Evolutionary conservation across 2,888 invertebrate species (phyloP).

Genomic region (Tetragnatha montana): DNA sequence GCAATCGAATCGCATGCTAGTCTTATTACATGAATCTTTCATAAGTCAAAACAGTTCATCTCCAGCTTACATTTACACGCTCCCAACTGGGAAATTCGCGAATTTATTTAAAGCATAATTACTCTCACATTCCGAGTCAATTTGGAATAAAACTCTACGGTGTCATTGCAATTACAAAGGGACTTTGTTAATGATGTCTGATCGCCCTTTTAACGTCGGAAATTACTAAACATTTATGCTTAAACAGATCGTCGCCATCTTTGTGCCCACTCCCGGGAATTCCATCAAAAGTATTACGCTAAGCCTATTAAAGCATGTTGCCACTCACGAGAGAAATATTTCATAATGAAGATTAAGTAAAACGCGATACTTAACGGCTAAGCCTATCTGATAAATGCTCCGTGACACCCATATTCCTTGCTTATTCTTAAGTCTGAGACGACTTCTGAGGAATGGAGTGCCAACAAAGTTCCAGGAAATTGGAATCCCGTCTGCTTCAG

Average conservation of each 20-base stretch:
- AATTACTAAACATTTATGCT: neutral
- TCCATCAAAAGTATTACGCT: neutral
- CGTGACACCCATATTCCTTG: neutral
- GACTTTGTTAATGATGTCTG: neutral
- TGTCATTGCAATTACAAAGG: neutral
- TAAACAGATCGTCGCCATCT: neutral
- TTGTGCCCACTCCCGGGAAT: neutral
- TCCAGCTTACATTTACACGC: neutral
- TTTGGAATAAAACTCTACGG: neutral
- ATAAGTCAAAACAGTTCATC: neutral
- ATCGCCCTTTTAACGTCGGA: neutral
- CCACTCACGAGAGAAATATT: neutral
- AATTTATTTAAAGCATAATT: neutral
- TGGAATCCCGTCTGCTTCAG: conserved; percentile 34
- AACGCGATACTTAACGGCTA: neutral
- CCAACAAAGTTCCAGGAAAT: conserved; percentile 57
- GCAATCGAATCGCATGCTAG: neutral
- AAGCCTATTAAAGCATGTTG: neutral
- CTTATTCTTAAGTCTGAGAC: conserved; percentile 13
- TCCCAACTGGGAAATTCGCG: neutral
- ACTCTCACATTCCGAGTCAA: neutral
- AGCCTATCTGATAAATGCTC: neutral
- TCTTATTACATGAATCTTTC: conserved; percentile 1
- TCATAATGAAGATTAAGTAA: neutral
- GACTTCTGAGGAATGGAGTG: conserved; percentile 27